A percentile compares a stretch with the other conserved stretches of the same genome.
Evolutionary conservation across 2,888 invertebrate genomes (phyloP).

Genomic region (Hypomecis atomaria): DNA sequence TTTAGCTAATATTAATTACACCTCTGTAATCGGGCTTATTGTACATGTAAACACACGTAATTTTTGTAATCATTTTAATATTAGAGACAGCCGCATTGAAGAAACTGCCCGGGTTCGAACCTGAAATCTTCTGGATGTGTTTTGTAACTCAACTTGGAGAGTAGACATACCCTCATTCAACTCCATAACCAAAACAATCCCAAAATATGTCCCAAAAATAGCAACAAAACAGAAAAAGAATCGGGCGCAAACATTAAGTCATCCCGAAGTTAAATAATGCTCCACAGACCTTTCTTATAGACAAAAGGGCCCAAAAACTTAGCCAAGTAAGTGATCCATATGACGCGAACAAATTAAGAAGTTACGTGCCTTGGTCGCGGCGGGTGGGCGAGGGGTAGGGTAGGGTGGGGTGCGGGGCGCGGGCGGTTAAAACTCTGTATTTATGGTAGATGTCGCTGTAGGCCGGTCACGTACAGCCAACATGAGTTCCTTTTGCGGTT

Average conservation of each 20-base stretch:
- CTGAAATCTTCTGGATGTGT: too few species aligned
- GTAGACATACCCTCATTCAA: not conserved
- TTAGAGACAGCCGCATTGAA: too few species aligned
- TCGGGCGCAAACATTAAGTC: slow-evolving; percentile 27
- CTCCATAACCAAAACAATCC: slow-evolving; percentile 2
- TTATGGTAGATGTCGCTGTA: slow-evolving; percentile 50
- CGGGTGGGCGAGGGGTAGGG: slow-evolving; percentile 13
- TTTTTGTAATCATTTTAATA: too few species aligned
- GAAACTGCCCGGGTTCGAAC: too few species aligned
- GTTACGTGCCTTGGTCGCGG: slow-evolving; percentile 43
- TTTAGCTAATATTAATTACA: too few species aligned
- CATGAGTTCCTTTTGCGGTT: slow-evolving; percentile 42
- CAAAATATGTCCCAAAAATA: slow-evolving; percentile 1
- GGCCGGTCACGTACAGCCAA: slow-evolving; percentile 53
- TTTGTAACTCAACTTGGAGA: too few species aligned
- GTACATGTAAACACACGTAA: too few species aligned
- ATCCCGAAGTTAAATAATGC: slow-evolving; percentile 32
- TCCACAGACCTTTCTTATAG: slow-evolving; percentile 31
- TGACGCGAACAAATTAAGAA: slow-evolving; percentile 57
- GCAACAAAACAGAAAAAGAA: slow-evolving; percentile 26
- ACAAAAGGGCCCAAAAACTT: slow-evolving; percentile 45
- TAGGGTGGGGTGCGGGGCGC: slow-evolving; percentile 11
- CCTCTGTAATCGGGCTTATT: too few species aligned
- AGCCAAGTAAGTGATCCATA: slow-evolving; percentile 47
- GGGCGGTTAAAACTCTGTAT: slow-evolving; percentile 50